Evolutionary conservation across 2,888 invertebrate genomes (phyloP), one percentile per base, ranked within the genome.

Genomic region (Globia sparganii): DNA sequence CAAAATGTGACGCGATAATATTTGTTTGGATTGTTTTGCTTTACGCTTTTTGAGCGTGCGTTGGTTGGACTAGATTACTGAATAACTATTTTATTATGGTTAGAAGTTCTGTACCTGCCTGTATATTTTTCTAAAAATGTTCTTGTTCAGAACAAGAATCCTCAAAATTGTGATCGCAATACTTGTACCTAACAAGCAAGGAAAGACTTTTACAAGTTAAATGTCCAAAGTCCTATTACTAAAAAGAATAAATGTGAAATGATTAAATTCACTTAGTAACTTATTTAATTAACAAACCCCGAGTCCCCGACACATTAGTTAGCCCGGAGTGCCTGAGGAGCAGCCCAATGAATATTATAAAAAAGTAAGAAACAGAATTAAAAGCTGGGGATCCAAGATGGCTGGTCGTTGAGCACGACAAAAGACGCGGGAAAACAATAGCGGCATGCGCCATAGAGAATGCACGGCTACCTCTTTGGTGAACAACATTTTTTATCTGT

Each of bases 361-460:
- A 72, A 74, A 83, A 64, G 31, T 64, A 58, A 67, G 62, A 66
- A 69, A 70, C 75, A 77, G 80, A 84, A 86, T 89, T 86, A 85
- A 87, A 86, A 85, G 81, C 69, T 73, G 75, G 78, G 84, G 92
- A 72, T 90, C 94, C 87, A 81, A 78, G 67, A 80, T 83, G n/a
- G 81, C 81, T 93, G 93, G 94, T 80, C 86, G 78, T 68, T 69
- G 72, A 81, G 78, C 83, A 88, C 89, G 89, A 94, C 94, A 94
- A 94, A 94, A 94, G 94, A 88, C 92, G 89, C 88, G 87, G 87
- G 89, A 91, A 93, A 94, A 89, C 94, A 94, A 94, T 92, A 88
- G 91, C 88, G 75, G 86, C 84, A 88, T 88, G 86, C 85, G 86
- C 86, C 88, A 88, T 88, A 89, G 88, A 92, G 89, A 91, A 90